These are phyloP conservation scores for Platichthys stellatus DNA, from an alignment of 2,113 vertebrate species.

Conservation along the genomic window DNA sequence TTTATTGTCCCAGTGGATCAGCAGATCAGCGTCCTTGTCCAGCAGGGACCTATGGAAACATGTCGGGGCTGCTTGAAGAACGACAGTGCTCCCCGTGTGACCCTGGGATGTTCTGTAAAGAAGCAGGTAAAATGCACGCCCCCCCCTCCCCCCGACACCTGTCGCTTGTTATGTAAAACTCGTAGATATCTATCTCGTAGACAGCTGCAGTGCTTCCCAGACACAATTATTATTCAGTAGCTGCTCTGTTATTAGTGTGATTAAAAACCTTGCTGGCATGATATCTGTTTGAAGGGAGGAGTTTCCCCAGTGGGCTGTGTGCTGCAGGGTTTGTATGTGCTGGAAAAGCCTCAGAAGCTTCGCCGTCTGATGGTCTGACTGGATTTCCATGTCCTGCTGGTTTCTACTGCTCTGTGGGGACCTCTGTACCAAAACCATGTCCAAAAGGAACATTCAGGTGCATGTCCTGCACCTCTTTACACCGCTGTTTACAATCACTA, in stretches of 20 bases:
- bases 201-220: not conserved
- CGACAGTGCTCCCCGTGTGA: slow-evolving; percentile 78
- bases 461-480: not conserved
- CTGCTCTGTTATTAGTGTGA: slow-evolving; percentile 6
- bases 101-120: slow-evolving; percentile 82
- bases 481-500: too few species aligned
- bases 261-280: slow-evolving; percentile 2
- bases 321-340: slow-evolving; percentile 88
- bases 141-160: slow-evolving; percentile 2
- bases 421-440: slow-evolving; percentile 73
- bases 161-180: not conserved
- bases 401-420: slow-evolving; percentile 73
- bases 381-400: slow-evolving; percentile 79
- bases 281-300: slow-evolving; percentile 66
- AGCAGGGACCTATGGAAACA: slow-evolving; percentile 79
- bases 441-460: slow-evolving; percentile 84
- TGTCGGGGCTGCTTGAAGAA: slow-evolving; percentile 70
- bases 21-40: slow-evolving; percentile 77
- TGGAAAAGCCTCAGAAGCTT: slow-evolving; percentile 82
- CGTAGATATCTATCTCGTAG: not conserved
- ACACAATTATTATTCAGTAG: not conserved
- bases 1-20: slow-evolving; percentile 80
- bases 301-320: slow-evolving; percentile 85
- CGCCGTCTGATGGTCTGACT: slow-evolving; percentile 82
- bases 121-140: slow-evolving; percentile 64